Conservation (phyloP, 1,140 invertebrate genomes). For the Drosophila busckii region DNA sequence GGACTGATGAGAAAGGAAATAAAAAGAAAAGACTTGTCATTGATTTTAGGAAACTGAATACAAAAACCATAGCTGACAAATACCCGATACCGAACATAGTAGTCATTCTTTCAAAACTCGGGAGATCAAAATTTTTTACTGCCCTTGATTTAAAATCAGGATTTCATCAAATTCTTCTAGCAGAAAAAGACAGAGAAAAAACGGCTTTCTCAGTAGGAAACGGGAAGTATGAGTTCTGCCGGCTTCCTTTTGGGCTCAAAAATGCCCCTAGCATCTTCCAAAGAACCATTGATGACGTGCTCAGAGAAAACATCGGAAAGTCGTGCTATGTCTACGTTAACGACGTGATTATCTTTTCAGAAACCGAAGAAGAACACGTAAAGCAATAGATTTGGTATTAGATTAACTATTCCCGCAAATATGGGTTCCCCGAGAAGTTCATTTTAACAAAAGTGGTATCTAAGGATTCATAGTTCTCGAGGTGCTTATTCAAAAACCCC, state of each 20-base stretch:
- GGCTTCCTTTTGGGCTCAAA: neutral
- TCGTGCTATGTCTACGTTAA: conserved; percentile 21
- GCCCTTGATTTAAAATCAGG: conserved; percentile 79
- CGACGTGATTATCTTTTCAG: conserved; percentile 29
- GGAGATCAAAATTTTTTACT: too few species aligned
- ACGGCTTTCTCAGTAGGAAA: neutral
- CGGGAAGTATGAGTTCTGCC: neutral
- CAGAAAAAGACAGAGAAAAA: conserved; percentile 45
- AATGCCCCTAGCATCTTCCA: conserved; percentile 67
- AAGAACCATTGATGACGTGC: conserved; percentile 42
- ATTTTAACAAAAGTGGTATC: conserved; percentile 61
- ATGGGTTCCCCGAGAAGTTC: conserved; percentile 79
- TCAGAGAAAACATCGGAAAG: conserved; percentile 11
- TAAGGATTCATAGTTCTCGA: too few species aligned
- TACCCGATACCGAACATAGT: conserved; percentile 81
- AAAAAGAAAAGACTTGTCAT: conserved; percentile 33
- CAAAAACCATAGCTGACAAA: conserved; percentile 56
- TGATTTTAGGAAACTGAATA: conserved; percentile 72
- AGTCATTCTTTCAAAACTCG: too few species aligned
- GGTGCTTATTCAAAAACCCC: too few species aligned
- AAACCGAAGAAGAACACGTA: conserved; percentile 12
- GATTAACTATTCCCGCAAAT: conserved; percentile 56
- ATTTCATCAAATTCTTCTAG: conserved; percentile 80
- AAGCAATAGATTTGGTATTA: conserved; percentile 16
- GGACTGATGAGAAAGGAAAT: conserved; percentile 13